Conservation (phyloP, 2,797 vertebrate genomes). For the Arnoldichthys spilopterus region DNA sequence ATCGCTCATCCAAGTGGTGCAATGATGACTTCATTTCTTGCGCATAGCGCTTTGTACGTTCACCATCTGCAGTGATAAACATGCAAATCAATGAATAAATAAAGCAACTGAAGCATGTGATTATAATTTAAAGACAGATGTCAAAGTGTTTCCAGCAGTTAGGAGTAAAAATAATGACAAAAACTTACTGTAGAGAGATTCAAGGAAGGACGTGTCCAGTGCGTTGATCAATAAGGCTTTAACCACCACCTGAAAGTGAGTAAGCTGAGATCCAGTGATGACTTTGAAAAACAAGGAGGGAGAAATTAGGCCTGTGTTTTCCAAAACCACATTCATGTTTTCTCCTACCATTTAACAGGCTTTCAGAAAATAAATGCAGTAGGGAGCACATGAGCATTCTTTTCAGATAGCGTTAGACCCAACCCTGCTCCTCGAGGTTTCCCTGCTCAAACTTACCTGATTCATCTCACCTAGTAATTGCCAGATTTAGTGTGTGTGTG, state of each 20-base stretch:
- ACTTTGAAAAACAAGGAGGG: slow-evolving; percentile 65
- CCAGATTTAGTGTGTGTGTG: too few species aligned
- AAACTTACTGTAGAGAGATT: slow-evolving; percentile 81
- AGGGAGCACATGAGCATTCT: too few species aligned
- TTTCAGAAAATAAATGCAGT: too few species aligned
- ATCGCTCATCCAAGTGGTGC: slow-evolving; percentile 78
- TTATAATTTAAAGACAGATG: too few species aligned
- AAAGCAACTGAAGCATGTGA: neutral
- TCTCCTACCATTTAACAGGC: too few species aligned
- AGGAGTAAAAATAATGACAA: neutral
- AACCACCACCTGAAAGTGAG: slow-evolving; percentile 84
- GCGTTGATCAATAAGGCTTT: slow-evolving; percentile 85
- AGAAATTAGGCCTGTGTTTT: slow-evolving; percentile 24
- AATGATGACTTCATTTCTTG: slow-evolving; percentile 81
- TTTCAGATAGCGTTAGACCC: too few species aligned
- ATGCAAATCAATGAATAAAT: neutral
- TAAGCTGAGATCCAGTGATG: slow-evolving; percentile 69
- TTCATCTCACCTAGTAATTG: too few species aligned
- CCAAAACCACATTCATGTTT: too few species aligned
- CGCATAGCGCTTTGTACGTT: slow-evolving; percentile 80
- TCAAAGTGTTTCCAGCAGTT: neutral
- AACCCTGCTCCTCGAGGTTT: too few species aligned
- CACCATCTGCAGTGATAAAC: slow-evolving; percentile 70
- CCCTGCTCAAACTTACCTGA: too few species aligned
- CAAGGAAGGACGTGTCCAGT: slow-evolving; percentile 78